Evolutionary conservation across 2,113 vertebrate genomes (phyloP), one percentile per base, ranked within the genome.

Genomic region (Platichthys stellatus): DNA sequence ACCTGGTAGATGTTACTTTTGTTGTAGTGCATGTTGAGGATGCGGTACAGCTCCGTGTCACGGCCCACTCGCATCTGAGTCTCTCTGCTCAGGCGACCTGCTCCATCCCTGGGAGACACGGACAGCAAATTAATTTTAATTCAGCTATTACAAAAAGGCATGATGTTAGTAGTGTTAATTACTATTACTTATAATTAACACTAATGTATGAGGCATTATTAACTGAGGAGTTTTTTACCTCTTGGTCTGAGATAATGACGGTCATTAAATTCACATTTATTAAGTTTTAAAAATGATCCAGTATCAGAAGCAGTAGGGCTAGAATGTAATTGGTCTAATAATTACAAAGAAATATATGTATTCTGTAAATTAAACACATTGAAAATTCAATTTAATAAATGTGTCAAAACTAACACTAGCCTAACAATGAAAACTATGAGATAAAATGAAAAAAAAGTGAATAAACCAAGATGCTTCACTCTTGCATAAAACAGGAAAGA

Each of bases 11-110:
- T 86, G 62, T 95, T 95, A 64, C 94, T 94, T 85, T 95, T 95
- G 75, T 95, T 95, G 89, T 95, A 95, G 86, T 95, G 95, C 92
- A 95, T 93, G 90, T 95, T 95, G 57, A 95, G 87, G 21, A 94
- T 94, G 75, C 94, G 94, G 77, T 93, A 95, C 15, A 95, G 93
- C 84, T 95, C 95, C 0, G 94, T 93, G 43, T 95, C 94, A 2
- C 94, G 90, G 49, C 92, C 86, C 76, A 95, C 88, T 51, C 87
- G 89, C 65, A 95, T 87, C 75, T 89, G 88, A 56, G 21, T 73
- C 54, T 92, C 92, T 74, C 90, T 85, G 59, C 85, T 83, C 78
- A 93, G 67, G 56, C 82, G 90, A 65, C 93, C 69, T 6, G 89
- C 82, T 13, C 89, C 91, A 3, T 93, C 93, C 69, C 94, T 94